These are phyloP conservation scores for Babylonia areolata DNA, from an alignment of 1,140 invertebrate species.

Conservation along the genomic window DNA sequence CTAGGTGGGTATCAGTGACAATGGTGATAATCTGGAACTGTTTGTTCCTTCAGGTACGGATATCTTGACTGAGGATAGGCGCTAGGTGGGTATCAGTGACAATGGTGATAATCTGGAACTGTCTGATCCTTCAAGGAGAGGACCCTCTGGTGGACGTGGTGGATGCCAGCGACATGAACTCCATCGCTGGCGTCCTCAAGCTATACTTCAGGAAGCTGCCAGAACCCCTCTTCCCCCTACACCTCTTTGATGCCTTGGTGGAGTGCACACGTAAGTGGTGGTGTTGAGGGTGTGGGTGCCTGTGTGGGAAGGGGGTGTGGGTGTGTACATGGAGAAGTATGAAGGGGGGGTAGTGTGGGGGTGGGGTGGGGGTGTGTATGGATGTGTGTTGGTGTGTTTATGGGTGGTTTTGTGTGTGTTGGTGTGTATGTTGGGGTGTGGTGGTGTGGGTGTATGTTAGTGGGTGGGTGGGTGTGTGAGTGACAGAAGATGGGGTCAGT, in stretches of 20 bases:
- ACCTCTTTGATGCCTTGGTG: constrained; percentile 94
- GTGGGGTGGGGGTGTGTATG: neutral
- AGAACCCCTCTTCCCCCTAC: constrained; percentile 88
- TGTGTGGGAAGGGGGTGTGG: neutral
- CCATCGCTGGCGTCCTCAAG: constrained; percentile 95
- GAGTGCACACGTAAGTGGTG: constrained; percentile 85
- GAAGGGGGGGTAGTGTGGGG: neutral
- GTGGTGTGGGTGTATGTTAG: too few species aligned
- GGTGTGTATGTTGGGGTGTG: too few species aligned
- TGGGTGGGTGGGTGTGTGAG: too few species aligned
- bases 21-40: too few species aligned
- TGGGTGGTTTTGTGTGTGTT: too few species aligned
- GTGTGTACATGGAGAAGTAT: neutral
- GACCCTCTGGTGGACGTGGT: constrained; percentile 93
- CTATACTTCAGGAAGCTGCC: constrained; percentile 93
- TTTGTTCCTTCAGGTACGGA: too few species aligned
- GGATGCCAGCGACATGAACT: constrained; percentile 96
- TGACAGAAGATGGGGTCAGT: too few species aligned
- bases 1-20: too few species aligned
- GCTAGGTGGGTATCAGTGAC: too few species aligned
- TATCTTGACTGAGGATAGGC: too few species aligned
- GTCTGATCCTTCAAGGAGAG: constrained; percentile 78
- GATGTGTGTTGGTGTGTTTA: too few species aligned
- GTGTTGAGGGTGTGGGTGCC: neutral
- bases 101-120: too few species aligned